Base-by-base conservation (phyloP, 1,140 invertebrate species). In the Oreohelix idahoensis region DNA sequence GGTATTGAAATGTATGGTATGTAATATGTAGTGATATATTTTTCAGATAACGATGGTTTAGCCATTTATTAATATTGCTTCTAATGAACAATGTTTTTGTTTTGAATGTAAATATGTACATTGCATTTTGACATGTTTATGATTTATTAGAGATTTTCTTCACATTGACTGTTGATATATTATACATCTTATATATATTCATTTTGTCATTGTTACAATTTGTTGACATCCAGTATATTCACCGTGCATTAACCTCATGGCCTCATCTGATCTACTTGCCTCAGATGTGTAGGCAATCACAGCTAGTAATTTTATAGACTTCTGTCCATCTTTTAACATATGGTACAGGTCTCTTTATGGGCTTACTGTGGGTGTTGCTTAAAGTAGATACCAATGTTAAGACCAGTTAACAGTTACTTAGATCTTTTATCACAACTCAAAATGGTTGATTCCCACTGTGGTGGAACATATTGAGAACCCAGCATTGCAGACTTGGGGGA, bases 1-100 rank as follows among this genome's bases (percentile, higher is more conserved):
- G 51, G 66, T 26, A 81, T 70, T 45, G 79, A 81, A 71, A 66
- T 70, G 79, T 81, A 81, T 81, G 79, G 79, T 45, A 81, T 81
- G 79, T 81, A 81, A 71, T 26, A 66, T 66, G 29, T 32, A 66
- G 2, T 58, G 51, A 58, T 58, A 58, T 58, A 20, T 58, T 11
- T 29, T 29, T 32, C 17, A 29, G 32, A 17, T 11, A 32, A 17
- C 29, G 32, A 66, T 32, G 63, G 17, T 58, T 66, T 66, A 66
- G 8, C 17, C 63, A 66, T 4, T 66, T 29, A 66, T 66, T 8
- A 66, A 35, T 58, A n/a, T 49, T 49, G n/a, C 51, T 58, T 17
- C 51, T 15, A 23, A 26, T 23, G 51, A 23, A 4, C 1, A 23
- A 23, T 15, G 5, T 11, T 17, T 32, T 11, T 66, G n/a, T 13